Percentiles rank a stretch among this genome's conserved stretches.
Evolutionary conservation across 2,797 vertebrate species (phyloP).

Genomic region (Apodemus agrarius): DNA sequence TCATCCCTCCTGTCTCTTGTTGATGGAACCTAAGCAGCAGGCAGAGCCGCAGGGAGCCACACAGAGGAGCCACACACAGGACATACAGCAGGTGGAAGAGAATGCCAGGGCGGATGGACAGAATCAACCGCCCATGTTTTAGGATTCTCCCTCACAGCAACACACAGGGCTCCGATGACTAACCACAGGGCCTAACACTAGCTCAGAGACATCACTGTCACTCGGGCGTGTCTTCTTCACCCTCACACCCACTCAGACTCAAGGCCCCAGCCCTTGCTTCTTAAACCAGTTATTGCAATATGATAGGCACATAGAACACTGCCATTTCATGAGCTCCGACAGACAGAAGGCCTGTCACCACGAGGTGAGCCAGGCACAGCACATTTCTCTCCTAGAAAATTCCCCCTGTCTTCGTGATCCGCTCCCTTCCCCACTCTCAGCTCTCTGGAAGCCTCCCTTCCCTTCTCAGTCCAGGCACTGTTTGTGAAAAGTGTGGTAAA

Average conservation of each 20-base stretch:
- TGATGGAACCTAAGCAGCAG: not conserved
- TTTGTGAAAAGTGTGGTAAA: not conserved
- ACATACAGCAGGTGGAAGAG: not conserved
- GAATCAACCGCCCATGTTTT: not conserved
- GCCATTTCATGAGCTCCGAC: not conserved
- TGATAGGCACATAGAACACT: not conserved
- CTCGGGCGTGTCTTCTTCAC: not conserved
- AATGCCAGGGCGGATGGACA: not conserved
- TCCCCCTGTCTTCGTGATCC: not conserved
- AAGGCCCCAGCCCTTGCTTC: not conserved
- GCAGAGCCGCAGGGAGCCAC: not conserved
- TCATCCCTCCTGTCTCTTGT: fast-evolving
- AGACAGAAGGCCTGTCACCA: not conserved
- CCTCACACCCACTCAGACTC: not conserved
- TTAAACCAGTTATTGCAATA: not conserved
- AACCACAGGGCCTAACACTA: not conserved
- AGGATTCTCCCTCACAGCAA: not conserved
- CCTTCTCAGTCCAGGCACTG: not conserved
- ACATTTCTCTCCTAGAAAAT: not conserved
- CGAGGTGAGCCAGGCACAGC: not conserved
- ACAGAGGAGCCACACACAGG: no score
- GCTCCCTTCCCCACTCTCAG: not conserved
- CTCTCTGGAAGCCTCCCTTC: not conserved
- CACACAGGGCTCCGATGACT: not conserved
- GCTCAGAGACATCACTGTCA: not conserved